These are phyloP conservation scores for Apus apus DNA, from an alignment of 2,113 vertebrate genomes.

Conservation along the genomic window DNA sequence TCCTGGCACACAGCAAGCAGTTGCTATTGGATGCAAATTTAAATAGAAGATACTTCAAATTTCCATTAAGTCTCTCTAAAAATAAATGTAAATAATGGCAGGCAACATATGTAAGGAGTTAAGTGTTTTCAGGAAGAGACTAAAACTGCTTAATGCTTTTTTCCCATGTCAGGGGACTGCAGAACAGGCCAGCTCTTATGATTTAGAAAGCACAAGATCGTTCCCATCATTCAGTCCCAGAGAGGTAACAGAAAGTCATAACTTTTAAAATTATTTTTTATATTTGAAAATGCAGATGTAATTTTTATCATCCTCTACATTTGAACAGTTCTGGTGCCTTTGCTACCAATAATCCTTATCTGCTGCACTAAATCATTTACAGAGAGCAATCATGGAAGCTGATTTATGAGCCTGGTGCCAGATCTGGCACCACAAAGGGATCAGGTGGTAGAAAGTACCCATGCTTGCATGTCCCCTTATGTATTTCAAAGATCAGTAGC, in stretches of 20 bases:
- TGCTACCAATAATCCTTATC: not conserved
- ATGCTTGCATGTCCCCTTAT: not conserved
- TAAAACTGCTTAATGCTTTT: not conserved
- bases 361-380: not conserved
- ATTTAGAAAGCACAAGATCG: not conserved
- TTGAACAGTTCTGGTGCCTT: not conserved
- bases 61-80: not conserved
- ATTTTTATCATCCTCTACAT: not conserved
- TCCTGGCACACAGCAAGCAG: rapidly evolving
- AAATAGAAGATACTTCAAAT: not conserved
- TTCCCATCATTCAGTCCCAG: not conserved
- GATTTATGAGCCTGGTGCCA: not conserved
- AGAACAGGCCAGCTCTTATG: not conserved
- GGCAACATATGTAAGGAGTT: not conserved
- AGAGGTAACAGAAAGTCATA: not conserved
- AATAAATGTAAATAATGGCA: not conserved
- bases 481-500: not conserved
- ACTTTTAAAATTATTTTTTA: not conserved
- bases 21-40: not conserved
- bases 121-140: not conserved
- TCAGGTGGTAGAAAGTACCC: not conserved
- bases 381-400: not conserved
- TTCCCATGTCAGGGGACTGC: not conserved
- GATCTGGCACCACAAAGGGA: not conserved
- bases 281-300: not conserved